Evolutionary conservation across 2,113 vertebrate species (phyloP).

Genomic region (Chaetodon trifascialis): DNA sequence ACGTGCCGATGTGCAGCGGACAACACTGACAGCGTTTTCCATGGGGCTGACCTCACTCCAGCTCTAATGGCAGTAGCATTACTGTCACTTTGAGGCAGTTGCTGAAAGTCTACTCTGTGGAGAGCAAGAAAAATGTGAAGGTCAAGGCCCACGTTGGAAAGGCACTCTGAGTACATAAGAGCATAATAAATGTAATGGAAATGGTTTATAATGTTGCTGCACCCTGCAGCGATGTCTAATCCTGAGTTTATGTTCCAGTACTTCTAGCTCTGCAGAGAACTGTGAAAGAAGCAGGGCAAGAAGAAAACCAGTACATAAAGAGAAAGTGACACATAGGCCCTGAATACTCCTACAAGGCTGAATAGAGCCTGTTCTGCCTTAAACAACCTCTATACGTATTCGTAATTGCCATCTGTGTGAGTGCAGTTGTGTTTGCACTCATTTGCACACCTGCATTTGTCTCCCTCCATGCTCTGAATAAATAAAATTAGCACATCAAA

Average conservation of each 20-base stretch:
- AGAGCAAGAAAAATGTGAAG: conserved; percentile 28
- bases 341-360: neutral
- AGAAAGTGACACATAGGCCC: neutral
- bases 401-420: conserved; percentile 45
- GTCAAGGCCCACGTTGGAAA: conserved; percentile 22
- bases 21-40: conserved; percentile 1
- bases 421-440: conserved; percentile 34
- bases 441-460: conserved; percentile 67
- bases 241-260: neutral
- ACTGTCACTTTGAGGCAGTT: conserved; percentile 8
- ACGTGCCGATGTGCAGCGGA: neutral
- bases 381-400: conserved; percentile 33
- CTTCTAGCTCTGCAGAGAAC: neutral
- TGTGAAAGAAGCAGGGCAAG: neutral
- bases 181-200: conserved; percentile 35
- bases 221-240: neutral
- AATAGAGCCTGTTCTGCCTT: conserved; percentile 27
- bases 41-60: neutral
- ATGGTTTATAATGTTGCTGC: conserved; percentile 29
- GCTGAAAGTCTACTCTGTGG: neutral
- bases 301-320: neutral
- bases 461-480: conserved; percentile 37
- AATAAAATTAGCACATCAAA: conserved; percentile 83
- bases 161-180: conserved; percentile 25
- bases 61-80: neutral